Conservation (phyloP, 1,140 invertebrate species). For the Drosophila pruinosa region DNA sequence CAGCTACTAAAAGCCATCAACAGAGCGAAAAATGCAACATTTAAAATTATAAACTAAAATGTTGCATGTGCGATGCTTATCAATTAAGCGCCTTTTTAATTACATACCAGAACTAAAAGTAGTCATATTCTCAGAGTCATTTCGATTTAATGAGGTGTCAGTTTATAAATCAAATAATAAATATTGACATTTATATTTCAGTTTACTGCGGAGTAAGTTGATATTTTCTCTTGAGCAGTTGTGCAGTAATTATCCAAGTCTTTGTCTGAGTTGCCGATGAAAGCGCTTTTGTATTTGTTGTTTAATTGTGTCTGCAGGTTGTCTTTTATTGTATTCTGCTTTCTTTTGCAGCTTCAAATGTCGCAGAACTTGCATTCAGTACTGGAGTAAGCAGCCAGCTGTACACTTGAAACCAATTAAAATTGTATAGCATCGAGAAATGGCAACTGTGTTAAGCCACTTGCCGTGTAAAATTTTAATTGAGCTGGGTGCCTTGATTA, state of each 20-base stretch:
- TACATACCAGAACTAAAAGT: background rate
- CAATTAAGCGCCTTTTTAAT: background rate
- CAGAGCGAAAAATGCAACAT: slow-evolving; percentile 8
- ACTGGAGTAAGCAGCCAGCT: background rate
- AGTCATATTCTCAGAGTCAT: background rate
- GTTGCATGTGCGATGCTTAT: background rate
- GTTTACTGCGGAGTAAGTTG: background rate
- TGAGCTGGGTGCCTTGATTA: slow-evolving; percentile 46
- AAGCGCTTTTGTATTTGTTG: background rate
- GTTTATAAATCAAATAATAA: background rate
- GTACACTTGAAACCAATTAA: slow-evolving; percentile 40
- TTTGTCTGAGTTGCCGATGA: too few species aligned
- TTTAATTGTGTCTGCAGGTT: too few species aligned
- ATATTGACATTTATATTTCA: background rate
- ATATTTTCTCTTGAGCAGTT: background rate
- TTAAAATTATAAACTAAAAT: slow-evolving; percentile 10
- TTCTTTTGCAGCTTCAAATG: background rate
- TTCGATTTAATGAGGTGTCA: background rate
- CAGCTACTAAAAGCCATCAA: slow-evolving; percentile 1
- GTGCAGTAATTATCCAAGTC: too few species aligned
- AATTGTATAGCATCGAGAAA: slow-evolving; percentile 31
- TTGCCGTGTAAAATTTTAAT: slow-evolving; percentile 38
- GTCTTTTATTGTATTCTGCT: background rate
- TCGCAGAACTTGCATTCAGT: background rate
- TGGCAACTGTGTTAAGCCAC: slow-evolving; percentile 21